Evolutionary conservation across 2,888 invertebrate genomes (phyloP).

Genomic region (Mantis religiosa): DNA sequence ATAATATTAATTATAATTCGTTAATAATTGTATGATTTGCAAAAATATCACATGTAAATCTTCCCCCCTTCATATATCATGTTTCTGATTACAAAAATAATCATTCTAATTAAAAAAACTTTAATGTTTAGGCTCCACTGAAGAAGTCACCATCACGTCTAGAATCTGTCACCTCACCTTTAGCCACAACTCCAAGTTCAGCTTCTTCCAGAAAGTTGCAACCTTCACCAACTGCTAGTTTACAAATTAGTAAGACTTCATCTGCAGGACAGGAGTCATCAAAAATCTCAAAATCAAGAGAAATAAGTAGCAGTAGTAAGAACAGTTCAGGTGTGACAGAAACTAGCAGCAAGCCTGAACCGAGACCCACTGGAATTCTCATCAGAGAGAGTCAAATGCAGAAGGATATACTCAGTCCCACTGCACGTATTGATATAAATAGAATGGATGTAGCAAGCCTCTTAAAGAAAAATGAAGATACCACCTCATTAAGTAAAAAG

Average conservation of each 20-base stretch:
- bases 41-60: no score
- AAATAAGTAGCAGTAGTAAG: background rate
- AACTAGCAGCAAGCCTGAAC: background rate
- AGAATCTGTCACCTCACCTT: conserved; percentile 2
- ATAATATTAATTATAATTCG: no score
- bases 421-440: conserved; percentile 41
- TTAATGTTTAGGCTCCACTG: conserved; percentile 26
- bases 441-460: conserved; percentile 35
- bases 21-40: no score
- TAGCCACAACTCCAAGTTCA: conserved; percentile 4
- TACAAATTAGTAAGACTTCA: background rate
- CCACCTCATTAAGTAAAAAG: background rate
- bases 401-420: conserved; percentile 23
- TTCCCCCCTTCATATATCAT: no score
- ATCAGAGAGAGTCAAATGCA: background rate
- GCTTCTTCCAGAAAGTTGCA: background rate
- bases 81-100: no score
- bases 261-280: background rate
- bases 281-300: background rate
- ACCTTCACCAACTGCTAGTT: background rate
- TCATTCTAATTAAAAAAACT: no score
- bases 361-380: background rate
- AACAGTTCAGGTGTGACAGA: background rate
- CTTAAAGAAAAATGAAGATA: background rate
- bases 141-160: conserved; percentile 24